phyloP scores from a whole-genome alignment of 1,140 invertebrate species.

The Drosophila malerkotliana region DNA sequence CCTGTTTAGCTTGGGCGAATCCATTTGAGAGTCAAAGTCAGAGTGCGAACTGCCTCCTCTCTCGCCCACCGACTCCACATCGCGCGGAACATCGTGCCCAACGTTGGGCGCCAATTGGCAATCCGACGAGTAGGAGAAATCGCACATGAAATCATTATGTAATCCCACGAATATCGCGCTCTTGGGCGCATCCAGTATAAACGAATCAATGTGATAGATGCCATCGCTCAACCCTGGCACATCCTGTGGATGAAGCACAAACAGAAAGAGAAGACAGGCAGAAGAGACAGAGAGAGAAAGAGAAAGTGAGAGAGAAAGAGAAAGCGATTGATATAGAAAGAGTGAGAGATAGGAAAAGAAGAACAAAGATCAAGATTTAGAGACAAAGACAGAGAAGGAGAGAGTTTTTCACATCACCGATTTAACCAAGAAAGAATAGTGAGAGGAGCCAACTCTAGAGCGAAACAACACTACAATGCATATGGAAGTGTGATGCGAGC shows the following conservation, averaged over 20 bases:
- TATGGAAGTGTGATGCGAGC: conserved; percentile 11
- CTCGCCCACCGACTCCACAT: neutral
- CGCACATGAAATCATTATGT: conserved; percentile 71
- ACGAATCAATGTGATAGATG: conserved; percentile 83
- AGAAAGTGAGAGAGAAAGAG: conserved; percentile 44
- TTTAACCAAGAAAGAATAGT: conserved; percentile 30
- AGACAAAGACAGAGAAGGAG: conserved; percentile 18
- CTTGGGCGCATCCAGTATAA: conserved; percentile 78
- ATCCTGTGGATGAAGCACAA: conserved; percentile 78
- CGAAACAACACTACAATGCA: conserved; percentile 38
- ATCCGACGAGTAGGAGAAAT: conserved; percentile 59
- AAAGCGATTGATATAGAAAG: conserved; percentile 38
- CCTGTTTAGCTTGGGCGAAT: conserved; percentile 15
- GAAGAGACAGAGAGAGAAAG: conserved; percentile 49
- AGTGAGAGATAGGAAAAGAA: conserved; percentile 22
- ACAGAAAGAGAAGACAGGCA: conserved; percentile 59
- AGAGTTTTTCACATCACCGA: conserved; percentile 34
- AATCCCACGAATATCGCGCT: conserved; percentile 83
- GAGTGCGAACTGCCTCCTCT: conserved; percentile 13
- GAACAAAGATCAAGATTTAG: conserved; percentile 20
- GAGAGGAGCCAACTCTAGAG: conserved; percentile 36
- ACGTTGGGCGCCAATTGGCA: conserved; percentile 18
- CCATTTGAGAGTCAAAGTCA: conserved; percentile 24
- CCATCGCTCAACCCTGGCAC: conserved; percentile 70
- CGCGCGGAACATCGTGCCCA: neutral